Evolutionary conservation across 1,140 invertebrate species (phyloP).

Genomic region (Thaumetopoea pityocampa): DNA sequence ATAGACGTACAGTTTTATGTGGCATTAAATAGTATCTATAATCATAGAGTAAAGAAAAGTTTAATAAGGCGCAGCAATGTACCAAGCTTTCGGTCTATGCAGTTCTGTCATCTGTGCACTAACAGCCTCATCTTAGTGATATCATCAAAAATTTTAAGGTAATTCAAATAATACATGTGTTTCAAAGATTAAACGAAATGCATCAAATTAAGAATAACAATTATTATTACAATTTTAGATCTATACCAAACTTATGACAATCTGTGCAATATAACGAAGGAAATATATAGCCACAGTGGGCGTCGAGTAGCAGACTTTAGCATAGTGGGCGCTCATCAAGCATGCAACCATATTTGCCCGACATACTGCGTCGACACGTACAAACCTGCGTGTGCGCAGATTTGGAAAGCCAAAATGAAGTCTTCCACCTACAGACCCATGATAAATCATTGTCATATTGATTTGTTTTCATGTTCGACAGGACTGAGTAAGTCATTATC

Average conservation of each 20-base stretch:
- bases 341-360: slow-evolving; percentile 60
- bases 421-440: slow-evolving; percentile 35
- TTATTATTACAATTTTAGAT: slow-evolving; percentile 21
- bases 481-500: slow-evolving; percentile 51
- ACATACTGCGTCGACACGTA: slow-evolving; percentile 54
- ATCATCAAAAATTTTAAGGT: too few relatives aligned
- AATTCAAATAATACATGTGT: background rate
- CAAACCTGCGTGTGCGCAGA: slow-evolving; percentile 52
- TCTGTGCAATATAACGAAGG: slow-evolving; percentile 29
- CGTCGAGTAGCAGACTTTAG: slow-evolving; percentile 44
- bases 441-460: slow-evolving; percentile 64
- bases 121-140: too few relatives aligned
- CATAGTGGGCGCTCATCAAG: slow-evolving; percentile 45
- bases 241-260: slow-evolving; percentile 31
- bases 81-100: background rate
- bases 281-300: background rate
- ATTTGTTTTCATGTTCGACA: slow-evolving; percentile 49
- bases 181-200: background rate
- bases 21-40: too few relatives aligned
- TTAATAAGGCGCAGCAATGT: too few relatives aligned
- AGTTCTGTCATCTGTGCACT: too few relatives aligned
- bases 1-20: too few relatives aligned
- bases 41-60: too few relatives aligned
- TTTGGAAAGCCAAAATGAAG: slow-evolving; percentile 37
- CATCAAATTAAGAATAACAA: too few relatives aligned